A percentile compares a stretch with the other conserved stretches of the same genome.
phyloP scores from a whole-genome alignment of 2,888 invertebrate genomes.

The Polylopha cassiicola region DNA sequence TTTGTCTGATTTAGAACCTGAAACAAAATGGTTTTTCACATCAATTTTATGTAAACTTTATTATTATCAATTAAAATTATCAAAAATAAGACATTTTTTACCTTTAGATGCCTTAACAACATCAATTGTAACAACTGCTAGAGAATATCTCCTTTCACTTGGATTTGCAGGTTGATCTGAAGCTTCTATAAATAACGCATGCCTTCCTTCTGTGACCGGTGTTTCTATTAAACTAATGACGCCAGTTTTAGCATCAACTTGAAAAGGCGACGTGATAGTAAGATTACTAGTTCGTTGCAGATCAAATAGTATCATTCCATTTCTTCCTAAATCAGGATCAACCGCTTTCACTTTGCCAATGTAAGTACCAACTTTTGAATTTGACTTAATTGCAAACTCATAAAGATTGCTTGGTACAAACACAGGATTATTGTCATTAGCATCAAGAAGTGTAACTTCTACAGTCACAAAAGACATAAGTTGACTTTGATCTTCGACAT shows the following conservation, averaged over 20 bases:
- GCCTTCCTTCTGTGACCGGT: conserved; percentile 82
- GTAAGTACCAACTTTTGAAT: conserved; percentile 81
- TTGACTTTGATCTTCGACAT: conserved; percentile 55
- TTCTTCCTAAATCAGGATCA: conserved; percentile 87
- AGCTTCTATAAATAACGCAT: conserved; percentile 90
- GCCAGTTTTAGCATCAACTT: conserved; percentile 84
- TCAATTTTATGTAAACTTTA: no score
- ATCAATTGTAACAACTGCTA: conserved; percentile 91
- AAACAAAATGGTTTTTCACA: conserved; percentile 29
- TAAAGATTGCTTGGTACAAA: conserved; percentile 91
- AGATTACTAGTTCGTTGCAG: conserved; percentile 82
- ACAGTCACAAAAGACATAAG: conserved; percentile 81
- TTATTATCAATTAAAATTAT: not conserved
- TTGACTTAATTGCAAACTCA: conserved; percentile 83
- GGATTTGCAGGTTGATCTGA: conserved; percentile 90
- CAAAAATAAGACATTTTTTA: conserved; percentile 38
- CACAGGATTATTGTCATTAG: conserved; percentile 93
- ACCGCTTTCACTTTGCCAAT: conserved; percentile 88
- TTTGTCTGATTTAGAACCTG: conserved; percentile 72
- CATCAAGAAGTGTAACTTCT: conserved; percentile 89
- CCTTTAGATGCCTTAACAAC: conserved; percentile 78
- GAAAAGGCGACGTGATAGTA: conserved; percentile 81
- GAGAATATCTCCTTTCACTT: conserved; percentile 86
- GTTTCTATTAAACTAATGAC: conserved; percentile 81
- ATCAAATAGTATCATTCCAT: conserved; percentile 85